Evolutionary conservation across 2,113 vertebrate genomes (phyloP).

Genomic region (Phyllostomus hastatus): DNA sequence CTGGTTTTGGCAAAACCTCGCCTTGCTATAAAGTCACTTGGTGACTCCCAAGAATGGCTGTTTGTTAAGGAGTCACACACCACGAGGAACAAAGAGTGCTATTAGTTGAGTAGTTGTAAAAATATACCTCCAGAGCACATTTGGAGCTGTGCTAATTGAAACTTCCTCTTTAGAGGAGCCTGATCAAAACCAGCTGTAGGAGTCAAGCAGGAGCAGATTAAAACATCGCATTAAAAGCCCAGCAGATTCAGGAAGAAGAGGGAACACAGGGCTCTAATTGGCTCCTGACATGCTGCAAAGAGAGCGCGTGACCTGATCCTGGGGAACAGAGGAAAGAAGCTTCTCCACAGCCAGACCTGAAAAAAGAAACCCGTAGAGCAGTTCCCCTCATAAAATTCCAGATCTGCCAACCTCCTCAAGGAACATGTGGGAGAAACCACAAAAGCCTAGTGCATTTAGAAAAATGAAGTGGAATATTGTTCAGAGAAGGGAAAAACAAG

Average conservation of each 20-base stretch:
- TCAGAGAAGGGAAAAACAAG: background rate
- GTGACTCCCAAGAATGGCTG: constrained; percentile 77
- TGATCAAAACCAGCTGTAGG: constrained; percentile 82
- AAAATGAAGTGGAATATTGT: constrained; percentile 32
- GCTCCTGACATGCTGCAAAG: constrained; percentile 9
- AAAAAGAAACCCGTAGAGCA: background rate
- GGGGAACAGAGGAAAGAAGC: background rate
- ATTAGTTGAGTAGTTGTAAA: constrained; percentile 72
- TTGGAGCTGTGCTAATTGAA: constrained; percentile 80
- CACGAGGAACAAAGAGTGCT: constrained; percentile 74
- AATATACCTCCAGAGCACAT: constrained; percentile 74
- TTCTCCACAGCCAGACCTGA: background rate
- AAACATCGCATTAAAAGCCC: constrained; percentile 66
- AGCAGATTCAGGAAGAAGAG: constrained; percentile 59
- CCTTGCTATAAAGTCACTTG: constrained; percentile 70
- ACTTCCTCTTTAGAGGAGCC: constrained; percentile 81
- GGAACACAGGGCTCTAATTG: constrained; percentile 23
- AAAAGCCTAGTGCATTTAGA: background rate
- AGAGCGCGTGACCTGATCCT: background rate
- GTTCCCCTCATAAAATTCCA: constrained; percentile 20
- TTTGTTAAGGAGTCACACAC: constrained; percentile 56
- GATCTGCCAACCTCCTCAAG: background rate
- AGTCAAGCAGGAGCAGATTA: constrained; percentile 76
- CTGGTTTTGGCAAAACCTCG: constrained; percentile 78
- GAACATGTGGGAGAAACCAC: constrained; percentile 21